Base-by-base conservation (phyloP, 2,888 invertebrate genomes). In the Microplitis deprimator region DNA sequence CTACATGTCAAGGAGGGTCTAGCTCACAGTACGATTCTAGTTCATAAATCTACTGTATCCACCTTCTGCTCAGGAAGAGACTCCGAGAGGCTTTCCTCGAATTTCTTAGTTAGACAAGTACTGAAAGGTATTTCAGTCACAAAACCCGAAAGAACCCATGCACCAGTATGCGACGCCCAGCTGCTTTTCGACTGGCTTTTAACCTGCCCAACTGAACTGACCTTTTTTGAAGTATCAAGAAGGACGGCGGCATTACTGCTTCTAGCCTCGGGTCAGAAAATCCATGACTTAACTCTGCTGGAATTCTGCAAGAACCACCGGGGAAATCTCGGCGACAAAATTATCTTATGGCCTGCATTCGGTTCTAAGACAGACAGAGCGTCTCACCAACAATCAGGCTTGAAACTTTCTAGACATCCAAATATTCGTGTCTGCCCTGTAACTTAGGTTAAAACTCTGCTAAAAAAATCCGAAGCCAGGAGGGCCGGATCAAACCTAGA, bases 201-300 rank as follows among this genome's bases (percentile, higher is more conserved):
- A 17, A n/a, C 16, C 2, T 1, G 7, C 10, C 6, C 62, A 13
- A 29, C 50, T 0, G 78, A 77, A 1, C 29, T 70, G 62, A 65
- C 78, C 6, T 65, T 82, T 6, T 82, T 81, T 61, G 79, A 82
- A 29, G n/a, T 82, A n/a, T 81, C 82, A 6, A 79, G 80, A 76
- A 76, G 80, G 41, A 73, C 80, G 8, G 82, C 79, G 50, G 74
- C 79, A 6, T 7, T 82, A 4, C 77, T 82, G 13, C 67, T 82
- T 6, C 20, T 82, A 13, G 71, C 69, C 6, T 82, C 81, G 1
- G 81, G 79, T 8, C 75, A 81, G 13, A 68, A 77, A 6, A 79
- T 83, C 7, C 80, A 82, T 64, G 81, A 82, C 38, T 73, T 82
- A 4, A 82, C 79, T 1, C 69, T 82, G 0, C 60, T 83, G 6